Evolutionary conservation across 2,797 vertebrate genomes (phyloP).

Genomic region (Cichlasoma orientale): DNA sequence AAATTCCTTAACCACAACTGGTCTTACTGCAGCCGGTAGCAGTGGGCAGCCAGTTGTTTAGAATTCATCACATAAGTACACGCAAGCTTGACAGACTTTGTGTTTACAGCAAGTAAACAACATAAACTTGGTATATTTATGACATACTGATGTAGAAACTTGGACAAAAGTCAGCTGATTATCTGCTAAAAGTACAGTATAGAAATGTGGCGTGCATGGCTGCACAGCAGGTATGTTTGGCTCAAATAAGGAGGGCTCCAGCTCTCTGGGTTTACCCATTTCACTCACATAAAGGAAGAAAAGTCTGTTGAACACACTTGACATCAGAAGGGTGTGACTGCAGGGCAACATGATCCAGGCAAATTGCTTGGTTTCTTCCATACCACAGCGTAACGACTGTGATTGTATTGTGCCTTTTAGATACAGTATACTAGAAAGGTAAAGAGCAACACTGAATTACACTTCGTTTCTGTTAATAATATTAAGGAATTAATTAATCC

Average conservation of each 20-base stretch:
- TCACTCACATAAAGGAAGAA: background rate
- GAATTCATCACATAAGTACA: background rate
- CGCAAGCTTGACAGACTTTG: background rate
- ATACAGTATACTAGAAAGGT: background rate
- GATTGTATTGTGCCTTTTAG: background rate
- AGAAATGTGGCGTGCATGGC: background rate
- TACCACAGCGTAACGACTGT: background rate
- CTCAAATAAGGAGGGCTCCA: background rate
- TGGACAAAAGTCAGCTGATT: background rate
- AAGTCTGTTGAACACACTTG: background rate
- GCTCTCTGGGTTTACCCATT: background rate
- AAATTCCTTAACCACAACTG: background rate
- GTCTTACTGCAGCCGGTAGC: background rate
- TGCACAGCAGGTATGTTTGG: background rate
- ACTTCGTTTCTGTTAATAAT: background rate
- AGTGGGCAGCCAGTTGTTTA: background rate
- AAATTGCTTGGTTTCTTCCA: background rate
- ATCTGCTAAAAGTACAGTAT: background rate
- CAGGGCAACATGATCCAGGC: background rate
- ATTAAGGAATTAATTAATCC: background rate
- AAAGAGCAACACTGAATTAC: background rate
- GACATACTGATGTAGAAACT: background rate
- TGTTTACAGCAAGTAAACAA: background rate
- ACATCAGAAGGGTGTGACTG: background rate
- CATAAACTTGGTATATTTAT: background rate